Evolutionary conservation across 2,888 invertebrate genomes (phyloP).

Genomic region (Cartodere bifasciata): DNA sequence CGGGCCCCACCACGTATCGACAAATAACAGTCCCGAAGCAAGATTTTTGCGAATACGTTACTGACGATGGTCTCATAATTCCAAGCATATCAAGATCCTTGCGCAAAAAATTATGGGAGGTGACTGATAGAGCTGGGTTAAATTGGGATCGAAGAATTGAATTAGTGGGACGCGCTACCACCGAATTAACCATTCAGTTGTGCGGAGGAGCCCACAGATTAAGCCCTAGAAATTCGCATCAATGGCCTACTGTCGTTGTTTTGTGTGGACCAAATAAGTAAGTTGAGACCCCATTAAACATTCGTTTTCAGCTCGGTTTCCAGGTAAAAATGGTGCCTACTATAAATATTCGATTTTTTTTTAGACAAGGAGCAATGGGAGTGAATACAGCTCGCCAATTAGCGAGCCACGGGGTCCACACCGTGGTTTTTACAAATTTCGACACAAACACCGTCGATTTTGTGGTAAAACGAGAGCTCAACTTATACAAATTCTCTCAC

Average conservation of each 20-base stretch:
- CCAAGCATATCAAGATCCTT: constrained; percentile 58
- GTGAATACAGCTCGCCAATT: constrained; percentile 68
- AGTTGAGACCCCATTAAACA: too few species aligned
- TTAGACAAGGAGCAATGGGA: constrained; percentile 48
- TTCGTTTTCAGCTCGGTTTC: too few species aligned
- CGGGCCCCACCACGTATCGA: constrained; percentile 48
- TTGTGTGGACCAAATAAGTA: constrained; percentile 56
- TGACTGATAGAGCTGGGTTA: constrained; percentile 55
- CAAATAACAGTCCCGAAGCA: constrained; percentile 60
- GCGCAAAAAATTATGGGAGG: constrained; percentile 53
- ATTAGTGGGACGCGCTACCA: constrained; percentile 70
- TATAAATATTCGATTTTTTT: too few species aligned
- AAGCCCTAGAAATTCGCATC: constrained; percentile 78
- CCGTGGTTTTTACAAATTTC: constrained; percentile 38
- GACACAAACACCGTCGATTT: constrained; percentile 32
- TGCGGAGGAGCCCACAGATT: constrained; percentile 75
- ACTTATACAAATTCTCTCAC: constrained; percentile 52
- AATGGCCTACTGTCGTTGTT: constrained; percentile 70
- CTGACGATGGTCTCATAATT: constrained; percentile 71
- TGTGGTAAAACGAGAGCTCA: constrained; percentile 47
- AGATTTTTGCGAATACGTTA: constrained; percentile 52
- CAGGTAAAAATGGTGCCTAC: too few species aligned
- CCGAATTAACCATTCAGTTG: constrained; percentile 72
- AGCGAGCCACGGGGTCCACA: constrained; percentile 67
- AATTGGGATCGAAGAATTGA: constrained; percentile 54